Evolutionary conservation across 2,888 invertebrate genomes (phyloP).

Genomic region (Apamea sordens): DNA sequence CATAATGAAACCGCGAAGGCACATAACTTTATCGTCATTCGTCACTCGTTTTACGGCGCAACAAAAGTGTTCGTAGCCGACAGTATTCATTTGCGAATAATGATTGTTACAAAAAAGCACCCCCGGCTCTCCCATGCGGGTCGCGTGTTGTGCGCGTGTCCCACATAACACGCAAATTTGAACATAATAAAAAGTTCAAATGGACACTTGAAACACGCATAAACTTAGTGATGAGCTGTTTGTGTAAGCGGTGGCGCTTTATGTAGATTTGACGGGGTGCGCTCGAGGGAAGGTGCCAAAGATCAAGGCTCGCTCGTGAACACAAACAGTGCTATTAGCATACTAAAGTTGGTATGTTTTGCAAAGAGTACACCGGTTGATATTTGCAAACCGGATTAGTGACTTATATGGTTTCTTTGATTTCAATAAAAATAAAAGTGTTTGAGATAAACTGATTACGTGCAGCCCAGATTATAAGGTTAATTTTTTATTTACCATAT

Average conservation of each 20-base stretch:
- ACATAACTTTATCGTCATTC: conserved; percentile 69
- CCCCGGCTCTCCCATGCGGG: conserved; percentile 82
- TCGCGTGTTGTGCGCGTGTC: conserved; percentile 88
- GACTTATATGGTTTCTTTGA: conserved; percentile 66
- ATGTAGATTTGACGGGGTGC: conserved; percentile 74
- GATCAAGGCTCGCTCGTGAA: conserved; percentile 76
- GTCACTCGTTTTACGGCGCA: conserved; percentile 72
- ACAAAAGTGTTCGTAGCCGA: conserved; percentile 69
- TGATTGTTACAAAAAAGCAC: conserved; percentile 75
- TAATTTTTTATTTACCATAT: neutral
- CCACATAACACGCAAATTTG: conserved; percentile 86
- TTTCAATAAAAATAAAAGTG: conserved; percentile 62
- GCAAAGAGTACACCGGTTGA: conserved; percentile 82
- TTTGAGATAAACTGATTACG: conserved; percentile 37
- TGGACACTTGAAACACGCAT: conserved; percentile 79
- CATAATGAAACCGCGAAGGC: conserved; percentile 72
- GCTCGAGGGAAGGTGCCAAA: conserved; percentile 81
- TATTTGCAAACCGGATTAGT: conserved; percentile 83
- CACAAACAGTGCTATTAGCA: conserved; percentile 81
- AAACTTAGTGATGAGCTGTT: conserved; percentile 76
- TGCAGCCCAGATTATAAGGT: conserved; percentile 11
- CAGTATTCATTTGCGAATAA: conserved; percentile 78
- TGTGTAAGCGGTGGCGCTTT: conserved; percentile 69
- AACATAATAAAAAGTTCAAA: conserved; percentile 82
- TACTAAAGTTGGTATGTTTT: conserved; percentile 76